Percentiles rank a stretch among this genome's conserved stretches.
phyloP scores from a whole-genome alignment of 2,113 vertebrate species.

The Tychaedon coryphoeus region DNA sequence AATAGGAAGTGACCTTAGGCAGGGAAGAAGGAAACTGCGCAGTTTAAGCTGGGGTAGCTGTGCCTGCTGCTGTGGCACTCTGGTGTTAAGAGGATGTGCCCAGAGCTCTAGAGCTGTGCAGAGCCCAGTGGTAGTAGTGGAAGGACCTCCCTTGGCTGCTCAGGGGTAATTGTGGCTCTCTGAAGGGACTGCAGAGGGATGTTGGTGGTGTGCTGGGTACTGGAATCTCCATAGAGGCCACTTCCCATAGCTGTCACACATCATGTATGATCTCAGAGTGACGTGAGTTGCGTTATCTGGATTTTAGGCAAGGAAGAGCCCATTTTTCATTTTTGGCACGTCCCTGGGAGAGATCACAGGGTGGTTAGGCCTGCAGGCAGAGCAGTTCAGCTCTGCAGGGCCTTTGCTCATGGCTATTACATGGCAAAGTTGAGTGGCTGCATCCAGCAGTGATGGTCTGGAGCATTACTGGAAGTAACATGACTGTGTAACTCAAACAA shows the following conservation, averaged over 20 bases:
- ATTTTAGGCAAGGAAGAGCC: not conserved
- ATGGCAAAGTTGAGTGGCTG: not conserved
- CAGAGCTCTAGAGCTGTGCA: not conserved
- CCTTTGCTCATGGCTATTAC: not conserved
- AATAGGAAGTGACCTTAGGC: not conserved
- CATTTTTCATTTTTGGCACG: not conserved
- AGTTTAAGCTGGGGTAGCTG: not conserved
- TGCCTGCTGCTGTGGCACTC: not conserved
- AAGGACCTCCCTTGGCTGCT: not conserved
- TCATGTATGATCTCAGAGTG: rapidly evolving
- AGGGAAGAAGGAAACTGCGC: not conserved
- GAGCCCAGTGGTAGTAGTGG: not conserved
- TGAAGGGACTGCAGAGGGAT: not conserved
- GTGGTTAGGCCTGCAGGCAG: not conserved
- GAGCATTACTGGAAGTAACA: not conserved
- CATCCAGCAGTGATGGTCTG: not conserved
- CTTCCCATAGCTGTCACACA: not conserved
- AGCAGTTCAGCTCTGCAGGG: not conserved
- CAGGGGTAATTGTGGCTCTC: not conserved
- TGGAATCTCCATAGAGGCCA: not conserved
- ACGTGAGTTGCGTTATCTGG: rapidly evolving
- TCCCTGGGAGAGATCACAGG: not conserved
- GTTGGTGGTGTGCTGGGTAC: not conserved
- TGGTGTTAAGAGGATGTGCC: not conserved
- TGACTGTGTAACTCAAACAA: not conserved